These are phyloP conservation scores for Nudaria mundana DNA, from an alignment of 2,888 invertebrate species.

Conservation along the genomic window DNA sequence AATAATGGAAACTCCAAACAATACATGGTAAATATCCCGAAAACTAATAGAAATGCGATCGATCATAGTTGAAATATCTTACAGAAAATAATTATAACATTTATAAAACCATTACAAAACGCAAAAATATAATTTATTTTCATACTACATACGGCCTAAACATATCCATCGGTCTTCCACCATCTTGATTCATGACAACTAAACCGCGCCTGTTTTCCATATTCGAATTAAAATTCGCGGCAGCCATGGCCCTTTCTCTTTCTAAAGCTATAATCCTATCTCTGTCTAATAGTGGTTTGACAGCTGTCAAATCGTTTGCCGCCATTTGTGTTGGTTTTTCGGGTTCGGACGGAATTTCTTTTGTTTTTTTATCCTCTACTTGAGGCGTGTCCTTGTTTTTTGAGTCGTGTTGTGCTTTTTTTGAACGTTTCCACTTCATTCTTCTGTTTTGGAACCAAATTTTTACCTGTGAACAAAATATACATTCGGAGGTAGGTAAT, in stretches of 20 bases:
- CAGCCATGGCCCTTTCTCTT: conserved; percentile 72
- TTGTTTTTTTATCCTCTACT: conserved; percentile 62
- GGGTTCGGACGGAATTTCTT: conserved; percentile 51
- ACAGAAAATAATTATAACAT: too few species aligned
- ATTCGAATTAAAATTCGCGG: conserved; percentile 77
- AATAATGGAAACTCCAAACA: too few species aligned
- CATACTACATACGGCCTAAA: conserved; percentile 80
- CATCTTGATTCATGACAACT: conserved; percentile 73
- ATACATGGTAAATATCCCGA: too few species aligned
- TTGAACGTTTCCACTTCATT: conserved; percentile 99
- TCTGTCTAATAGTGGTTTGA: conserved; percentile 73
- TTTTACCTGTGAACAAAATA: conserved; percentile 87
- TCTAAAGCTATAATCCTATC: conserved; percentile 75
- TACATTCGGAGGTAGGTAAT: too few species aligned
- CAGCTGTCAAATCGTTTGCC: conserved; percentile 73
- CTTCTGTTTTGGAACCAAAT: conserved; percentile 99
- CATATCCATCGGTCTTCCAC: conserved; percentile 69
- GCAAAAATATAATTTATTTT: conserved; percentile 56
- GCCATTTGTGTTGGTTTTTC: conserved; percentile 61
- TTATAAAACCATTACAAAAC: too few species aligned
- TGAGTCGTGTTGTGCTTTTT: conserved; percentile 96
- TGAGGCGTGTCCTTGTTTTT: conserved; percentile 78
- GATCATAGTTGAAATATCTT: too few species aligned
- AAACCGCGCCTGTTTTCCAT: conserved; percentile 73
- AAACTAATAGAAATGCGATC: too few species aligned